A percentile compares a stretch with the other conserved stretches of the same genome.
These are phyloP conservation scores for Synergus gifuensis DNA, from an alignment of 2,888 invertebrate species.

Conservation along the genomic window DNA sequence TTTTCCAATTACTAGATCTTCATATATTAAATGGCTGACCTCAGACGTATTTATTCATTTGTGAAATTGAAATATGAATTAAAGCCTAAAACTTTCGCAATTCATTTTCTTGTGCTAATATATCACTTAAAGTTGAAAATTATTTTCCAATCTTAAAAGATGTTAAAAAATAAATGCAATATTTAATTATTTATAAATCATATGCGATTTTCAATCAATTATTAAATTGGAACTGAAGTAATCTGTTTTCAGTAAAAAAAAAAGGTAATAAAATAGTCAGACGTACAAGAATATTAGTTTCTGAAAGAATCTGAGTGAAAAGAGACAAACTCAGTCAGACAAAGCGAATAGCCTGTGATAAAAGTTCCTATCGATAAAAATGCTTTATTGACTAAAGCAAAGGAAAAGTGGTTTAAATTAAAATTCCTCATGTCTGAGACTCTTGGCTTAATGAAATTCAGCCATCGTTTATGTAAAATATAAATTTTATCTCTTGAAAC, in stretches of 20 bases:
- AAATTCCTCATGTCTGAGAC: not conserved
- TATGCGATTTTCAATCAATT: not conserved
- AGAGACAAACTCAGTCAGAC: not conserved
- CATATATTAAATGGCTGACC: not conserved
- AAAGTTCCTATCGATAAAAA: not conserved
- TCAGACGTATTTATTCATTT: not conserved
- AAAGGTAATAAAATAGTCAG: not conserved
- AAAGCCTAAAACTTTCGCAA: not conserved
- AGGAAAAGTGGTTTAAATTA: slow-evolving; percentile 24
- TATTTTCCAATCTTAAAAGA: not conserved
- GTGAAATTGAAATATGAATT: not conserved
- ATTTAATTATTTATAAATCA: too few relatives aligned
- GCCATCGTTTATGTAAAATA: not conserved
- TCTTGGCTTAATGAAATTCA: not conserved
- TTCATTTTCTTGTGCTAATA: not conserved
- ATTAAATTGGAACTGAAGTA: not conserved
- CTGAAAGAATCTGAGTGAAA: not conserved
- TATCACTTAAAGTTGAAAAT: not conserved
- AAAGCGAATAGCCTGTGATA: not conserved
- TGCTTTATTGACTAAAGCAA: not conserved
- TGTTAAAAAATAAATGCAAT: not conserved
- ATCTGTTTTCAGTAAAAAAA: not conserved
- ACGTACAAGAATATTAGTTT: not conserved
- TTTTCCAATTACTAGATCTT: not conserved
- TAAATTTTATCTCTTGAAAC: not conserved